Percentiles rank a stretch among this genome's conserved stretches.
These are phyloP conservation scores for Neostethus bicornis DNA, from an alignment of 2,797 vertebrate genomes.

Conservation along the genomic window DNA sequence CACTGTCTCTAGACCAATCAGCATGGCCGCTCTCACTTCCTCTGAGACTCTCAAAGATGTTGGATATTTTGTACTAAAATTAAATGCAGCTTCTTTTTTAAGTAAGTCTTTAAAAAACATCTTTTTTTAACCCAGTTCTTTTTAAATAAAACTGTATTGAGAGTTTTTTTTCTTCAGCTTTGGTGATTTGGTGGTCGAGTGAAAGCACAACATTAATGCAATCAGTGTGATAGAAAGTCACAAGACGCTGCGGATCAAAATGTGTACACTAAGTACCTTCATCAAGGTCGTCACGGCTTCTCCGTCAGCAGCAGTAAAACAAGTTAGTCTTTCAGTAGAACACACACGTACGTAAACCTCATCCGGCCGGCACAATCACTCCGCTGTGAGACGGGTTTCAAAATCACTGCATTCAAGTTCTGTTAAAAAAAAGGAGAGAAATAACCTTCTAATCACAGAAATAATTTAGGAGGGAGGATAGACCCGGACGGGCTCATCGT, in stretches of 20 bases:
- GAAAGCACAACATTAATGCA: slow-evolving; percentile 39
- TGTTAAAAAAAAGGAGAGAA: slow-evolving; percentile 45
- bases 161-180: slow-evolving; percentile 26
- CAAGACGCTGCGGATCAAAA: slow-evolving; percentile 14
- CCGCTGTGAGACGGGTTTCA: slow-evolving; percentile 15
- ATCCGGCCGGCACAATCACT: slow-evolving; percentile 5
- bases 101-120: too few species aligned
- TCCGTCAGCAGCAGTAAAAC: slow-evolving; percentile 15
- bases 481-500: slow-evolving; percentile 34
- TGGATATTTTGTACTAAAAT: too few species aligned
- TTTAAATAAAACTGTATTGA: too few species aligned
- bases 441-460: slow-evolving; percentile 43
- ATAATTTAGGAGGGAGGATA: slow-evolving; percentile 30
- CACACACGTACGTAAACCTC: not conserved
- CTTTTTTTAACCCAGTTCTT: too few species aligned
- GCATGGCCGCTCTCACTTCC: too few species aligned
- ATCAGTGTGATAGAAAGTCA: slow-evolving; percentile 26
- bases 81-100: too few species aligned
- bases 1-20: too few species aligned
- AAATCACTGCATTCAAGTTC: slow-evolving; percentile 37
- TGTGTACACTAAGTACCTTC: slow-evolving; percentile 9
- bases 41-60: too few species aligned
- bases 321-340: slow-evolving; percentile 16
- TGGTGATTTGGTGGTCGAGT: slow-evolving; percentile 29
- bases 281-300: not conserved